Evolutionary conservation across 2,797 vertebrate genomes (phyloP).

Genomic region (Halcyon badia): DNA sequence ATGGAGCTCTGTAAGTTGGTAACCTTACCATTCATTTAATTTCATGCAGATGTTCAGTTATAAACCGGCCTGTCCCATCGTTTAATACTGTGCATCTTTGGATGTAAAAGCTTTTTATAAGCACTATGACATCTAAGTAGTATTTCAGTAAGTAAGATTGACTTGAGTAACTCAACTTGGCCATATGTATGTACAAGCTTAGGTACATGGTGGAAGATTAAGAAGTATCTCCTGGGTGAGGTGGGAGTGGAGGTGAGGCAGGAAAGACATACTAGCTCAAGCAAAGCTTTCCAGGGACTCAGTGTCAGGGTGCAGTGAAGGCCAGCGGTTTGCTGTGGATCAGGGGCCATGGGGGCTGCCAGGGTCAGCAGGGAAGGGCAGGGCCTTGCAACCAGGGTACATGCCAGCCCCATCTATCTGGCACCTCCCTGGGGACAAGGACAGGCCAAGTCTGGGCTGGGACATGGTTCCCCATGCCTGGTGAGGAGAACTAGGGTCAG

Average conservation of each 20-base stretch:
- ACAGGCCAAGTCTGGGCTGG: rapidly evolving
- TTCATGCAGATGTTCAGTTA: neutral
- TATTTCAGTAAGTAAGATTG: neutral
- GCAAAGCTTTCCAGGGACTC: neutral
- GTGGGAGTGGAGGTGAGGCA: neutral
- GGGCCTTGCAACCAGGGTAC: neutral
- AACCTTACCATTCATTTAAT: neutral
- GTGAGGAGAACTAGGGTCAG: neutral
- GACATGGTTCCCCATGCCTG: rapidly evolving
- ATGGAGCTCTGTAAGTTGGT: neutral
- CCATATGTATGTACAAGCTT: too few relatives aligned
- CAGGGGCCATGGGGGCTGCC: too few relatives aligned
- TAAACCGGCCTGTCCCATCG: neutral
- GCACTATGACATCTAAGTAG: neutral
- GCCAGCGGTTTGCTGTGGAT: neutral
- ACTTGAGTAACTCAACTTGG: neutral
- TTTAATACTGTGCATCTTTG: neutral
- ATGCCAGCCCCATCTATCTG: neutral
- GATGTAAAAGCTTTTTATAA: neutral
- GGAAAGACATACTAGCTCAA: neutral
- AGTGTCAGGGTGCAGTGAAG: too few relatives aligned
- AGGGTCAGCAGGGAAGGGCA: rapidly evolving
- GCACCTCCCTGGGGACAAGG: neutral
- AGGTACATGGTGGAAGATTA: neutral
- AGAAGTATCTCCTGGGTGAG: neutral